A percentile compares a stretch with the other conserved stretches of the same genome.
phyloP scores from a whole-genome alignment of 92 coral and sea anemone genomes.

The Parazoanthus swiftii region DNA sequence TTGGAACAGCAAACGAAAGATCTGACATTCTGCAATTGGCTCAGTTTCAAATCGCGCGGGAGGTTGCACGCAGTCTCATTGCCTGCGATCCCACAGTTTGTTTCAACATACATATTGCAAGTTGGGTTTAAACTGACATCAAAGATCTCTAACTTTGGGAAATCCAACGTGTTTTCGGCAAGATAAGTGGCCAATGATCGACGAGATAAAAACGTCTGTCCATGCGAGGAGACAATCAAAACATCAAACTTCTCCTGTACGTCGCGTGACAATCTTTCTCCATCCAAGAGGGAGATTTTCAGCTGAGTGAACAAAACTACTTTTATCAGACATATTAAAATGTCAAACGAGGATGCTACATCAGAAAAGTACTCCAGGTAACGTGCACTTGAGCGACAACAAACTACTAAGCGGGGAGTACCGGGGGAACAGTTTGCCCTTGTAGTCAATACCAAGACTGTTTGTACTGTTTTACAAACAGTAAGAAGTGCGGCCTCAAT shows the following conservation, averaged over 20 bases:
- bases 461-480: background rate
- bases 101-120: constrained; percentile 8
- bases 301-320: constrained; percentile 9
- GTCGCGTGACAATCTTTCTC: constrained; percentile 55
- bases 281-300: constrained; percentile 64
- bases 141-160: constrained; percentile 35
- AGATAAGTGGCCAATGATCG: constrained; percentile 56
- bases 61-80: background rate
- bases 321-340: background rate
- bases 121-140: constrained; percentile 12
- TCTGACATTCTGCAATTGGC: background rate
- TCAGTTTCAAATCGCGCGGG: constrained; percentile 6
- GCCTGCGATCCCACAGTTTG: background rate
- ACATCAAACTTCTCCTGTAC: constrained; percentile 76
- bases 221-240: constrained; percentile 71
- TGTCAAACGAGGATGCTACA: background rate
- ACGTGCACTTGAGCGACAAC: background rate
- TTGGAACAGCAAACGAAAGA: background rate
- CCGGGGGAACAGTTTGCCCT: background rate
- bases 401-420: background rate
- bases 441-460: background rate
- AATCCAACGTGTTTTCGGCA: constrained; percentile 15
- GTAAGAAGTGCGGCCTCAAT: no score
- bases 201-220: constrained; percentile 69
- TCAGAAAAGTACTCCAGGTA: no score